Evolutionary conservation across 1,140 invertebrate species (phyloP), one percentile per base, ranked within the genome.

Genomic region (Macrobrachium nipponense): DNA sequence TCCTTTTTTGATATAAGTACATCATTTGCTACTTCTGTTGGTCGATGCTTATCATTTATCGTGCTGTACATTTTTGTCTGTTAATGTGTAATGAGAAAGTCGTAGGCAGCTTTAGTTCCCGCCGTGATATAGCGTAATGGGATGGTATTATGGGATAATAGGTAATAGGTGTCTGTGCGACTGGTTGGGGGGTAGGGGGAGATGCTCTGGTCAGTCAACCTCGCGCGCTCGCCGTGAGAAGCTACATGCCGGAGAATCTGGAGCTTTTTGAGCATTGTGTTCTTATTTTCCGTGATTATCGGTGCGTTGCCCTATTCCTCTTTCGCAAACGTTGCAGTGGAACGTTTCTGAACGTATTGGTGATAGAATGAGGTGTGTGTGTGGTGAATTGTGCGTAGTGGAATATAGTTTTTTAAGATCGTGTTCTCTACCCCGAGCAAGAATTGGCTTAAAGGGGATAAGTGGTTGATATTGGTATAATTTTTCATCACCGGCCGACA

Each of bases 191-290:
- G 81, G 60, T 15, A 82, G 86, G 86, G 73, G 80, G 86, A 87
- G 76, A 87, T 87, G 81, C 81, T 87, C 86, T 87, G 86, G 86
- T 87, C 86, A 87, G 86, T 87, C 86, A 87, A 87, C 86, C 84
- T 86, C 84, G 84, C 84, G 84, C 84, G 77, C 51, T 51, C 51
- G 51, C 51, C 51, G 51, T 62, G 84, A 73, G 83, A 72, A 83
- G 83, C 77, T 73, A 72, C 70, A 86, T 86, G 84, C 68, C 77
- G 84, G 76, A 70, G 68, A 80, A 86, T 51, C 51, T 51, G 12
- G 51, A 51, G 51, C 51, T 51, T 51, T 68, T 20, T 20, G 66
- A 36, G 36, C 20, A 70, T 27, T 27, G 17, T 23, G 68, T 27
- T 23, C 23, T 70, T 27, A 70, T 23, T 27, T 23, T 43, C 23